Base-by-base conservation (phyloP, 2,797 vertebrate species). In the Liasis olivaceus region DNA sequence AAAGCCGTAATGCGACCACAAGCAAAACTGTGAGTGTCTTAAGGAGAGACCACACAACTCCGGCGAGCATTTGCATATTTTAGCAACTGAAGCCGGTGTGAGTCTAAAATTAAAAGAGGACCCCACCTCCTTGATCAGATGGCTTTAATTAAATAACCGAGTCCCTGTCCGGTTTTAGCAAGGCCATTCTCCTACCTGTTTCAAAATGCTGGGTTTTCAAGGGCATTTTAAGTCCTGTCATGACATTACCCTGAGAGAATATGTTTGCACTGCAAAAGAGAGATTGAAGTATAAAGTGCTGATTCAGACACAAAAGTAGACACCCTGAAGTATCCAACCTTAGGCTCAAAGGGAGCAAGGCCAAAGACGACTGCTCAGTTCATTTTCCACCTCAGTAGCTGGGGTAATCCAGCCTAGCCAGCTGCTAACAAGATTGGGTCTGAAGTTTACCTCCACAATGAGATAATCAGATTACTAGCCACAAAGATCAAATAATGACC, bases 341-440 rank as follows among this genome's bases (percentile, higher is more conserved):
- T 95, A 93, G 98, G 95, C 98, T 99, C 98, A 99, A 99, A 99
- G 98, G 98, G 97, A 99, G 98, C 98, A 99, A 99, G 99, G 98
- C 99, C 99, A 99, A 99, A 99, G 99, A 98, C 98, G 98, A 98
- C 98, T 99, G 99, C 99, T 99, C 99, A 99, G 98, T 99, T 99
- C 98, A 99, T 99, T 99, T 99, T 99, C 99, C 99, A 99, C 98
- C 98, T 99, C 99, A 99, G 98, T 99, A 99, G 98, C 98, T 96
- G 97, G 98, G 98, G 98, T 99, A 99, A 99, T 99, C 99, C 98
- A 99, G 98, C 98, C 98, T 97, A 98, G 98, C 99, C 99, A 99
- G 99, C 99, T 99, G 99, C 99, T 99, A 99, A 99, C 99, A 99
- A 99, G 99, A 99, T 99, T 99, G 99, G 98, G 98, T 99, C 99